Evolutionary conservation across 2,888 invertebrate species (phyloP), one percentile per base, ranked within the genome.

Genomic region (Asteroscopus sphinx): DNA sequence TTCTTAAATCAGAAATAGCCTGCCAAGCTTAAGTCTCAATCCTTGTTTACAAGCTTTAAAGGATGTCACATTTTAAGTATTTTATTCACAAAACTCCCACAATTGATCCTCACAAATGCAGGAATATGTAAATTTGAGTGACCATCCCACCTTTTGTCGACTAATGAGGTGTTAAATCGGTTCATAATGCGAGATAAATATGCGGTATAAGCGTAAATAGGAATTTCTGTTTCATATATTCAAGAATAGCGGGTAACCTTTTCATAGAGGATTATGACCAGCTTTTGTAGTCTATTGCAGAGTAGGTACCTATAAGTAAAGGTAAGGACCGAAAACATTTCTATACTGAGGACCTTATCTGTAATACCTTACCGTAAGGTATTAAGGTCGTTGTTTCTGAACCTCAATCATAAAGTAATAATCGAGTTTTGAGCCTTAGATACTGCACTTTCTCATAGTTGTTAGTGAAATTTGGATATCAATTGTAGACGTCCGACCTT

Each of bases 141-240:
- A 15, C 33, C 33, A 37, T 41, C 17, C 7, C 36, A 40, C 36
- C 32, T 45, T 59, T 60, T 48, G 61, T 36, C 17, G 44, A 13
- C 26, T 60, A 68, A 68, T 40, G 44, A 53, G 53, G 61, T 65
- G 68, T 61, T 53, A 15, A 37, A 61, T 61, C 12, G 53, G n/a
- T 47, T 47, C 21, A 39, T 46, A 52, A 52, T 52, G 30, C n/a
- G 33, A 37, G 13, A 41, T 51, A 25, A 12, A 64, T 52, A 36
- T 30, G 11, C 8, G 7, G 6, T 32, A 26, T 35, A 15, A 32
- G 25, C 12, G 21, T 58, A 40, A 67, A 67, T 58, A 30, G 16
- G 15, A 3, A 4, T 26, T 17, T 58, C 11, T 36, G 35, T 62
- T 62, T 39, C 25, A 48, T 39, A 48, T 57, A 47, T 32, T 41